A percentile compares a stretch with the other conserved stretches of the same genome.
These are phyloP conservation scores for Latrodectus hesperus DNA, from an alignment of 2,888 invertebrate species.

Conservation along the genomic window DNA sequence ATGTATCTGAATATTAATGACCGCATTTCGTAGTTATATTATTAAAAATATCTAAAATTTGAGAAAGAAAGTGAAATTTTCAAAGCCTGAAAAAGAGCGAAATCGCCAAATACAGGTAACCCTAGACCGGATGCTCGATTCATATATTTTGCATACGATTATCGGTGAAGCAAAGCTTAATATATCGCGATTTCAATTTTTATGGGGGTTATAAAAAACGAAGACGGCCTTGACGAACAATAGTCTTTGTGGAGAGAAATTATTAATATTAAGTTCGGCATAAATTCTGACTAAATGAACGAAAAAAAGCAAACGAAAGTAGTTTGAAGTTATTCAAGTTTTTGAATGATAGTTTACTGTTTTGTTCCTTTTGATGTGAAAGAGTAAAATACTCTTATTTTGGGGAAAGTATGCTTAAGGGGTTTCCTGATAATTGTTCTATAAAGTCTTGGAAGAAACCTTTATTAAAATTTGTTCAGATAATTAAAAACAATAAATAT, in stretches of 20 bases:
- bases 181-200: slow-evolving; percentile 59
- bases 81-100: background rate
- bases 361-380: no score
- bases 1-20: no score
- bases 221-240: slow-evolving; percentile 62
- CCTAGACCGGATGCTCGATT: slow-evolving; percentile 40
- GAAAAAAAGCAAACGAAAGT: slow-evolving; percentile 12
- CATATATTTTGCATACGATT: slow-evolving; percentile 62
- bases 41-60: no score
- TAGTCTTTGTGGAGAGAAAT: slow-evolving; percentile 45
- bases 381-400: no score
- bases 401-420: no score
- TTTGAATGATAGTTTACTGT: no score
- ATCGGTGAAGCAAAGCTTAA: slow-evolving; percentile 60
- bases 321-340: background rate
- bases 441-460: no score
- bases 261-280: slow-evolving; percentile 49
- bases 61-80: no score
- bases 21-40: no score
- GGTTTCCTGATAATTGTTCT: no score
- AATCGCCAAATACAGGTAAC: slow-evolving; percentile 27
- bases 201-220: slow-evolving; percentile 59
- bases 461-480: no score
- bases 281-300: slow-evolving; percentile 55
- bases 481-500: no score